Evolutionary conservation across 2,888 invertebrate genomes (phyloP), one percentile per base, ranked within the genome.

Genomic region (Chalcis sispes): DNA sequence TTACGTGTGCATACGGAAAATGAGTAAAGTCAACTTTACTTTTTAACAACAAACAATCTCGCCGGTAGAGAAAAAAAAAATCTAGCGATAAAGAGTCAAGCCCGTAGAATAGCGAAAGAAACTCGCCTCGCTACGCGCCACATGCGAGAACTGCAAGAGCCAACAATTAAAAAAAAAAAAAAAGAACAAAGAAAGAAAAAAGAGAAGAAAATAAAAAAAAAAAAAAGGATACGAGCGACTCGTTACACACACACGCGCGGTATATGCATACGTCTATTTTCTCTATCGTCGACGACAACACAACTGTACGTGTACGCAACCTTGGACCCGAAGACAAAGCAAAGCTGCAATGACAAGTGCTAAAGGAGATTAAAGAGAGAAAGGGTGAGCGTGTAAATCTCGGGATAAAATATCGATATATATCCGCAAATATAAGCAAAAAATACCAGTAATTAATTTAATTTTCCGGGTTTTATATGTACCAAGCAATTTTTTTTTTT

Each of bases 321-420:
- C 20, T n/a, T 36, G 25, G 50, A 65, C 13, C 2, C 15, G 32
- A 54, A 36, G 27, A 66, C 58, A 72, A 66, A 59, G 54, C 54
- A 42, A 25, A 50, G 25, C 27, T 20, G 18, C 29, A 23, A 23
- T 48, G 36, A 58, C 66, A 73, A 54, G 42, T 52, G 7, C 10
- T 59, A 58, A 75, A 70, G 15, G 65, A 48, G 70, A 58, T 70
- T 75, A 71, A 75, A 66, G 40, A 71, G 58, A n/a, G n/a, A n/a
- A n/a, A n/a, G n/a, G n/a, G n/a, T 42, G 52, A 29, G 25, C 3
- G 48, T 36, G n/a, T n/a, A n/a, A n/a, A n/a, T n/a, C n/a, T n/a
- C n/a, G n/a, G n/a, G n/a, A n/a, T n/a, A n/a, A n/a, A n/a, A n/a
- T n/a, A n/a, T n/a, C n/a, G n/a, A n/a, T n/a, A n/a, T n/a, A n/a